Evolutionary conservation across 2,797 vertebrate species (phyloP).

Genomic region (Microctenopoma stevenorrisi): DNA sequence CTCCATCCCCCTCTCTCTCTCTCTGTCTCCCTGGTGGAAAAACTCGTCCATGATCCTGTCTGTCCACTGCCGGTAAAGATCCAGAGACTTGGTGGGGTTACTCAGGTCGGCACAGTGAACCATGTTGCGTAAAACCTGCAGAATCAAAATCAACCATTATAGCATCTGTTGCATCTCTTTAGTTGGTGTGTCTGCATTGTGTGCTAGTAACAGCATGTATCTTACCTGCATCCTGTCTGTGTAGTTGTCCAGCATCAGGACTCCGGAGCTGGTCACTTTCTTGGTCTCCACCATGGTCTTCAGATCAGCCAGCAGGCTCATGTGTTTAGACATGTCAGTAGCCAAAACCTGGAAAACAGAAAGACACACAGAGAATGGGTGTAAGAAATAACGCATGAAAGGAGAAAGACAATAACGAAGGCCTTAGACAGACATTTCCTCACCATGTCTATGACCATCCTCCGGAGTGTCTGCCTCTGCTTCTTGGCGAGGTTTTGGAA

Average conservation of each 20-base stretch:
- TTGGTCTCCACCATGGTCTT: conserved; percentile 99
- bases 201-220: not conserved
- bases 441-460: conserved; percentile 99
- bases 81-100: conserved; percentile 97
- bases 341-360: conserved; percentile 88
- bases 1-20: conserved; percentile 96
- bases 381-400: not conserved
- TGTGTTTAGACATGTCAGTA: conserved; percentile 99
- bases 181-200: not conserved
- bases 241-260: conserved; percentile 96
- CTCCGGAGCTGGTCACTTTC: conserved; percentile 98
- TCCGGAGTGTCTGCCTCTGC: conserved; percentile 92
- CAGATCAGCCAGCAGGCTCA: conserved; percentile 95
- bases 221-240: conserved; percentile 97
- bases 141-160: not conserved
- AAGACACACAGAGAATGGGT: not conserved
- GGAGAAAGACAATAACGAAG: not conserved
- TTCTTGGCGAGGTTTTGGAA: conserved; percentile 98
- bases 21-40: conserved; percentile 98
- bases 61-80: conserved; percentile 97
- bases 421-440: conserved; percentile 43
- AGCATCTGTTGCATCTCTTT: not conserved
- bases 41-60: conserved; percentile 99
- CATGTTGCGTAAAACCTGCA: conserved; percentile 96
- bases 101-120: conserved; percentile 98